A percentile compares a stretch with the other conserved stretches of the same genome.
phyloP scores from a whole-genome alignment of 2,113 vertebrate species.

The Bujurquina vittata region DNA sequence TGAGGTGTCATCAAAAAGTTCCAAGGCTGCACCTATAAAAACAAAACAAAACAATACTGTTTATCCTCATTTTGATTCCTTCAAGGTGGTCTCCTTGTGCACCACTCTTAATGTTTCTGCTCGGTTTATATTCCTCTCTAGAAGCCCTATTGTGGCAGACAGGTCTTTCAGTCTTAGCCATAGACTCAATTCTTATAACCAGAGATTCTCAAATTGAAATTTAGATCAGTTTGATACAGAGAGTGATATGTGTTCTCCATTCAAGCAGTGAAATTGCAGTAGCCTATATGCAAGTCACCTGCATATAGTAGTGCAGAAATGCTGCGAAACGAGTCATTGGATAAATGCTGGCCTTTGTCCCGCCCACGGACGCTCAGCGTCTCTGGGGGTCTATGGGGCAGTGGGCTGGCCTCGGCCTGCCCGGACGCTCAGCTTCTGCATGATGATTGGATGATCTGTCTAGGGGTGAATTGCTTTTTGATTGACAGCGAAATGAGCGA shows the following conservation, averaged over 20 bases:
- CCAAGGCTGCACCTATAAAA: rapidly evolving
- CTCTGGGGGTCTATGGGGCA: too few relatives aligned
- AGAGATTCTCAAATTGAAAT: neutral
- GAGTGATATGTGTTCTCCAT: neutral
- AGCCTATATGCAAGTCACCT: too few relatives aligned
- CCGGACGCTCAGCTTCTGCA: too few relatives aligned
- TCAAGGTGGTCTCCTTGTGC: neutral
- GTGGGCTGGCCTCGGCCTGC: too few relatives aligned
- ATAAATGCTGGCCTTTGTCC: too few relatives aligned
- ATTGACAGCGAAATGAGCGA: too few relatives aligned
- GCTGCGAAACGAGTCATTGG: too few relatives aligned
- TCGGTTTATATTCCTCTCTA: neutral
- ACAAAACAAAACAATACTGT: neutral
- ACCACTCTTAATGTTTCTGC: neutral
- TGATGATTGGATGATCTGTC: too few relatives aligned
- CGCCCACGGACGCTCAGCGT: too few relatives aligned
- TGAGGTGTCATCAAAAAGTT: neutral
- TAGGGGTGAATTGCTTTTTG: too few relatives aligned
- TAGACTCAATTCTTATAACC: rapidly evolving
- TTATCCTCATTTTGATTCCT: neutral
- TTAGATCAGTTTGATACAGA: rapidly evolving
- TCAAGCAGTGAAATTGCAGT: too few relatives aligned
- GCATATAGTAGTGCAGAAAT: neutral
- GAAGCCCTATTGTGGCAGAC: neutral
- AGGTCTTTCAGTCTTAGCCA: neutral